phyloP scores from a whole-genome alignment of 1,140 invertebrate species.

The Drosophila jambulina region DNA sequence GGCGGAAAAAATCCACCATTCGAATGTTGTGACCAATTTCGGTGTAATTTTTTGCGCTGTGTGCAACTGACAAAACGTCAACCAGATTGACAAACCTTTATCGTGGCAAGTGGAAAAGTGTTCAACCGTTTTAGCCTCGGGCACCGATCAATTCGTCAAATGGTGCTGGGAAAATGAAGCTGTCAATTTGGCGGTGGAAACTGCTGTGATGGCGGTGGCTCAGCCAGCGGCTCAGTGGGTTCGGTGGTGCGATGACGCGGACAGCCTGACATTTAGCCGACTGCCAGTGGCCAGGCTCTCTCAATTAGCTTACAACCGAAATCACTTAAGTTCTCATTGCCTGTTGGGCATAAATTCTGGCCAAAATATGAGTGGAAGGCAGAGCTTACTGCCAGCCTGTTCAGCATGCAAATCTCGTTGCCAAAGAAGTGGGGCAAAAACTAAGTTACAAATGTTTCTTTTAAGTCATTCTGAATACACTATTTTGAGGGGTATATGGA shows the following conservation, averaged over 20 bases:
- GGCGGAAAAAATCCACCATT: background rate
- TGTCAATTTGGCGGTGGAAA: slow-evolving; percentile 33
- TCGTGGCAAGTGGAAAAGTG: slow-evolving; percentile 21
- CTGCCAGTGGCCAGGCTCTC: slow-evolving; percentile 31
- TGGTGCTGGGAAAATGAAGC: slow-evolving; percentile 51
- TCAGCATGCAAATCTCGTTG: slow-evolving; percentile 57
- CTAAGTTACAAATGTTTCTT: slow-evolving; percentile 56
- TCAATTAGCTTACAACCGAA: slow-evolving; percentile 64
- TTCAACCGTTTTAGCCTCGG: slow-evolving; percentile 32
- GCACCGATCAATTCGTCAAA: slow-evolving; percentile 44
- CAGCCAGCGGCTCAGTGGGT: slow-evolving; percentile 1
- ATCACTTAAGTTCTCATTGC: slow-evolving; percentile 54
- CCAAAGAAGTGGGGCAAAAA: slow-evolving; percentile 60
- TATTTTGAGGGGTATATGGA: slow-evolving; percentile 3
- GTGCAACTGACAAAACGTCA: slow-evolving; percentile 19
- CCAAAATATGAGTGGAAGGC: slow-evolving; percentile 55
- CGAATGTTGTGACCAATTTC: background rate
- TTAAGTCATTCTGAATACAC: slow-evolving; percentile 29
- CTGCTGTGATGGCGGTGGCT: slow-evolving; percentile 20
- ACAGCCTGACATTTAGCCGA: slow-evolving; percentile 24
- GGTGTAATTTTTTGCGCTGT: background rate
- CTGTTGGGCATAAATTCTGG: slow-evolving; percentile 63
- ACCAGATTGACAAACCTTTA: slow-evolving; percentile 49
- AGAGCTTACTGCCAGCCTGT: slow-evolving; percentile 32
- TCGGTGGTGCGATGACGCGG: slow-evolving; percentile 26